Base-by-base conservation (phyloP, 2,797 vertebrate species). In the Neosilurus mollespiculum region DNA sequence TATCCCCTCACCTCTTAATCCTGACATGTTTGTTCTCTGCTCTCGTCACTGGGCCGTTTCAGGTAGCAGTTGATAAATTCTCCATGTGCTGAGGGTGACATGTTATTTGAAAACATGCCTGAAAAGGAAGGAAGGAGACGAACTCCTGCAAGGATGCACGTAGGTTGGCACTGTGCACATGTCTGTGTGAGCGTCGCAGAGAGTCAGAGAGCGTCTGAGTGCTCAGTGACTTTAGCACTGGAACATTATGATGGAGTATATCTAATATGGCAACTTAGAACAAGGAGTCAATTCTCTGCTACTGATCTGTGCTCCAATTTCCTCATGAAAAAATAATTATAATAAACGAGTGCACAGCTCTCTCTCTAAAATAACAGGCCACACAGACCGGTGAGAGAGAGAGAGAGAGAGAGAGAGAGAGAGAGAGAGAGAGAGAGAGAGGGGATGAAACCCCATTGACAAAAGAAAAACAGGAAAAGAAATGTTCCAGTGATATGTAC, bases 41-140 rank as follows among this genome's bases (percentile, higher is more conserved):
- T 30, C 0, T 78, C 58, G 10, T 37, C 16, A 9, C 16, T 7
- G 30, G 69, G 70, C 30, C 43, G 69, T 72, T 64, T 73, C 61
- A 58, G 69, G 65, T 69, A 49, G 66, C 54, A 51, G 62, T 58
- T 85, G 84, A 78, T 84, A 78, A 83, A 81, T 62, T 76, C 56
- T 67, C 75, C 59, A 20, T 9, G 58, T 56, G 59, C 72, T 59
- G 59, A 34, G 37, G 72, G 59, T 83, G 81, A 78, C 86, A 85
- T 49, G 70, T 72, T 75, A 66, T 83, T 85, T 69, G 83, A 81
- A 87, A 86, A 86, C 85, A 88, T 43, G 70, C 51, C 67, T 73
- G 30, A 61, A 51, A 80, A 87, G 87, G 85, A 86, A 85, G 88
- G 85, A 87, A 87, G 78, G 80, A 62, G 82, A 78, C 66, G 51